phyloP scores from a whole-genome alignment of 53 echinoderm and acorn worm species.

The Paracentrotus lividus region DNA sequence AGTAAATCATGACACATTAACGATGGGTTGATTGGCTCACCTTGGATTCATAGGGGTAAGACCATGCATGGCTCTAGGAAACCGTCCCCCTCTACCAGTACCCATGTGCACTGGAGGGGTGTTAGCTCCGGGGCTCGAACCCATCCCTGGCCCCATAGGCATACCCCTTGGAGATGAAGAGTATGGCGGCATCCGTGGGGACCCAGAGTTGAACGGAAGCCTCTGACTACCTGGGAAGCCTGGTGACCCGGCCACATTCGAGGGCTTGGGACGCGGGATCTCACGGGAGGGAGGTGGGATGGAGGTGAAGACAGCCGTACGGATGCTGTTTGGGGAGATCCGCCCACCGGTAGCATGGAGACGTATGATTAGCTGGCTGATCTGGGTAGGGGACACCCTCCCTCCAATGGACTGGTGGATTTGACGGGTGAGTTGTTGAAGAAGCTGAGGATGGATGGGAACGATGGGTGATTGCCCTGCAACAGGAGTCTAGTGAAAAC shows the following conservation, averaged over 20 bases:
- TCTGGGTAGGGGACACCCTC: conserved; percentile 88
- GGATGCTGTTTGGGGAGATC: conserved; percentile 80
- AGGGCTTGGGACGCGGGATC: neutral
- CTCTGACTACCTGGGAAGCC: neutral
- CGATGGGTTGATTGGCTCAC: conserved; percentile 37
- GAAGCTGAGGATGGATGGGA: conserved; percentile 68
- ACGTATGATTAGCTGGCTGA: conserved; percentile 85
- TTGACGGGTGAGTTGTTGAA: conserved; percentile 89
- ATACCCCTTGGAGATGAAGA: conserved; percentile 62
- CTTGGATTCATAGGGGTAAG: conserved; percentile 95
- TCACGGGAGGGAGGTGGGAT: conserved; percentile 64
- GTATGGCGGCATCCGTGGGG: conserved; percentile 76
- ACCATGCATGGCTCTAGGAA: conserved; percentile 76
- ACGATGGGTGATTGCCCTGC: conserved; percentile 55
- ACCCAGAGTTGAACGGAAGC: conserved; percentile 74
- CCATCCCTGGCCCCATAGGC: conserved; percentile 46
- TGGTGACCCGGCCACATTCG: conserved; percentile 9
- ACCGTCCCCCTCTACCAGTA: conserved; percentile 51
- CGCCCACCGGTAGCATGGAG: conserved; percentile 87
- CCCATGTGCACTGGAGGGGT: conserved; percentile 70
- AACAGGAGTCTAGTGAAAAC: neutral
- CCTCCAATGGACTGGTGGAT: conserved; percentile 92
- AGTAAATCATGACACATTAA: too few relatives aligned
- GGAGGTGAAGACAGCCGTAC: conserved; percentile 67
- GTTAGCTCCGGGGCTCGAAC: conserved; percentile 54